Conservation (phyloP, 2,888 invertebrate genomes). For the Torymus tubicola region DNA sequence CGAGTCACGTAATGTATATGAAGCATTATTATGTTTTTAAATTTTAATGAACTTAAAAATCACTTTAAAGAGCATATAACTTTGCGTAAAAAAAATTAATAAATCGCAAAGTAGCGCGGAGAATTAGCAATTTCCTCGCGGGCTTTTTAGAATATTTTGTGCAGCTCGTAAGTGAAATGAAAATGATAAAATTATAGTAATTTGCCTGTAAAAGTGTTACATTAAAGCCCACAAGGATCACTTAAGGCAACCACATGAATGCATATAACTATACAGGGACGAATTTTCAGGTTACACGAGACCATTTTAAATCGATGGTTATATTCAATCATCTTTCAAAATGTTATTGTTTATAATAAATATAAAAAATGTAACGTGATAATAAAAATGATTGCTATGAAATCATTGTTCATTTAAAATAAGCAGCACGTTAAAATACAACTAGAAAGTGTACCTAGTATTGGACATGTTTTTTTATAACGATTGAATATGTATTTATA, state of each 20-base stretch:
- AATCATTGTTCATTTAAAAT: no score
- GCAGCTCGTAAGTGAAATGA: constrained; percentile 15
- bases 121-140: not conserved
- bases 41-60: no score
- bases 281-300: constrained; percentile 19
- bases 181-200: constrained; percentile 43
- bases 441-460: no score
- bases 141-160: not conserved
- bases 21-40: no score
- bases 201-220: constrained; percentile 14
- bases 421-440: no score
- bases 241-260: not conserved
- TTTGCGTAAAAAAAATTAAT: not conserved
- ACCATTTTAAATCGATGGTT: constrained; percentile 10
- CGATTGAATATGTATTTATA: no score
- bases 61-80: no score
- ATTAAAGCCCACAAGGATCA: constrained; percentile 19
- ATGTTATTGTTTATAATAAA: no score
- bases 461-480: no score
- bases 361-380: no score
- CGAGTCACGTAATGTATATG: no score
- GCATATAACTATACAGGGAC: not conserved
- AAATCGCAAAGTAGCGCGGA: not conserved
- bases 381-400: no score
- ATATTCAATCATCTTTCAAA: constrained; percentile 21